phyloP scores from a whole-genome alignment of 2,888 invertebrate genomes.

The Acleris sparsana region DNA sequence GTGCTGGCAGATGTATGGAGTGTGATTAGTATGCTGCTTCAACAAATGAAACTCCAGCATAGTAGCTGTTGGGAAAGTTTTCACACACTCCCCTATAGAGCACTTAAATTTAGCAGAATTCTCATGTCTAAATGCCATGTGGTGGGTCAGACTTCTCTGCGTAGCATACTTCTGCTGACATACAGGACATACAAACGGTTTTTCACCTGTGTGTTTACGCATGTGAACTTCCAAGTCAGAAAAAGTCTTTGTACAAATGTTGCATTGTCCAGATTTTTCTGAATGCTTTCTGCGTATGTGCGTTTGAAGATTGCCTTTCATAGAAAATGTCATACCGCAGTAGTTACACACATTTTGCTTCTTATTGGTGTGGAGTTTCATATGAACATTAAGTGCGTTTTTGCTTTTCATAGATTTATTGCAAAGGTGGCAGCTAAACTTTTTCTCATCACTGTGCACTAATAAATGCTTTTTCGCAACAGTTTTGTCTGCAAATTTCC shows the following conservation, averaged over 20 bases:
- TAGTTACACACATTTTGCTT: constrained; percentile 71
- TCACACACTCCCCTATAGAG: constrained; percentile 67
- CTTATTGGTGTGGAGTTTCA: constrained; percentile 67
- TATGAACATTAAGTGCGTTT: constrained; percentile 77
- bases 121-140: constrained; percentile 72
- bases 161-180: constrained; percentile 66
- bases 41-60: constrained; percentile 76
- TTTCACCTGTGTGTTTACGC: constrained; percentile 83
- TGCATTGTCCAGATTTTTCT: constrained; percentile 81
- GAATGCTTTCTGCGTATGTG: constrained; percentile 83
- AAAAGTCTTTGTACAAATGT: constrained; percentile 79
- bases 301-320: constrained; percentile 81
- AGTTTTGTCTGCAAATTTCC: constrained; percentile 64
- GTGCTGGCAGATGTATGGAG: constrained; percentile 71
- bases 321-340: constrained; percentile 77
- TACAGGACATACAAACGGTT: constrained; percentile 65
- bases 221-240: constrained; percentile 82
- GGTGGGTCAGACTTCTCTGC: constrained; percentile 67
- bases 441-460: constrained; percentile 78
- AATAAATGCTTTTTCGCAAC: constrained; percentile 65
- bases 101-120: constrained; percentile 73
- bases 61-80: constrained; percentile 68
- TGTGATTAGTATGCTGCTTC: constrained; percentile 73
- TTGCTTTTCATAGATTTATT: constrained; percentile 78
- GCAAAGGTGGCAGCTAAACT: constrained; percentile 81